Evolutionary conservation across 2,113 vertebrate genomes (phyloP), one percentile per base, ranked within the genome.

Genomic region (Sus scrofa): DNA sequence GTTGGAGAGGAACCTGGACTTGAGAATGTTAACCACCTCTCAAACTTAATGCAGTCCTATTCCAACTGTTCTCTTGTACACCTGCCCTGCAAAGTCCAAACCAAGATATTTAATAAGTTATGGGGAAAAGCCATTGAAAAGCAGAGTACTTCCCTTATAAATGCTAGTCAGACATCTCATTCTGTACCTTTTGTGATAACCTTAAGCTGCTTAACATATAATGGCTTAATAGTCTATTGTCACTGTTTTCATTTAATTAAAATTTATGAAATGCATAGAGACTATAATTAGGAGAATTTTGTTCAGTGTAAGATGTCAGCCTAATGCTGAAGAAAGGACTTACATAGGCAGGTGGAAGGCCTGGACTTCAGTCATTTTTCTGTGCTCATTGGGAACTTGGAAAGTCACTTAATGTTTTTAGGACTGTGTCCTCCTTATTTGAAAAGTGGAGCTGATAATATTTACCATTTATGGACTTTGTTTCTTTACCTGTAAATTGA

Each of bases 181-280:
- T 56, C 62, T 62, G 58, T 44, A 70, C 27, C 70, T 90, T 87
- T 95, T 74, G 50, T 63, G 60, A 79, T 89, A 83, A 75, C 58
- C 50, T 91, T 89, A 75, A 86, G 65, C 39, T 83, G 56, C n/a
- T 91, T 77, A 65, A 77, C 37, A 22, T 54, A 11, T 34, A 68
- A 44, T 52, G 60, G 37, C 19, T 27, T 60, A 88, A 20, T 56
- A 60, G 77, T 71, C 65, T 62, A 70, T 27, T 50, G 52, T 95
- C 60, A 81, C 32, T 91, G 39, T 94, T 86, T 94, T 27, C 26
- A n/a, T 89, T 73, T 79, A 93, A 95, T 83, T 81, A 91, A 88
- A 85, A 92, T 70, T 56, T 87, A 79, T 82, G 81, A 74, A 84
- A 67, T 70, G 68, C 75, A 54, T 27, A 27, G 67, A 73, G 77